A percentile compares a stretch with the other conserved stretches of the same genome.
phyloP scores from a whole-genome alignment of 2,888 invertebrate species.

The Catocala nupta region DNA sequence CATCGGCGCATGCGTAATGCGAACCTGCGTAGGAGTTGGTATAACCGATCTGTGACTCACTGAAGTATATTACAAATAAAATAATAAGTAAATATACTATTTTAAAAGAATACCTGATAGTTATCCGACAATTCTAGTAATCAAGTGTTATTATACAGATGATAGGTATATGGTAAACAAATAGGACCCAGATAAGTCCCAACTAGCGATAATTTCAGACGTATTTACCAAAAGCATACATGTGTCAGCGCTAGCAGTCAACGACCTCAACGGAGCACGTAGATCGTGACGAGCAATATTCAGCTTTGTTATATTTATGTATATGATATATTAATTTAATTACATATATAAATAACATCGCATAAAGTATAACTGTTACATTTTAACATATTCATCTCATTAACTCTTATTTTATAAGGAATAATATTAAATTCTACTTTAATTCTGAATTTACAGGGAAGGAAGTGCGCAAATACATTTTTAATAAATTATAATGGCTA shows the following conservation, averaged over 20 bases:
- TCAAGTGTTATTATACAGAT: too few relatives aligned
- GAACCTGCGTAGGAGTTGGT: constrained; percentile 61
- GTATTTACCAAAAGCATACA: constrained; percentile 33
- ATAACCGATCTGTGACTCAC: constrained; percentile 47
- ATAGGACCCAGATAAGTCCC: constrained; percentile 14
- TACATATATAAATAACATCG: too few relatives aligned
- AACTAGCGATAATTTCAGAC: constrained; percentile 17
- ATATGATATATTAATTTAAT: too few relatives aligned
- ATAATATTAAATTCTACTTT: too few relatives aligned
- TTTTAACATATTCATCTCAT: too few relatives aligned
- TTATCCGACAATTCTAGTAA: background rate
- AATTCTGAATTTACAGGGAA: too few relatives aligned
- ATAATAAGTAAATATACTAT: constrained; percentile 15
- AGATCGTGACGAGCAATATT: constrained; percentile 47
- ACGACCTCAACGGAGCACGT: constrained; percentile 50
- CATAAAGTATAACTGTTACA: too few relatives aligned
- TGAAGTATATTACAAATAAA: constrained; percentile 22
- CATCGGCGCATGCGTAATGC: constrained; percentile 59
- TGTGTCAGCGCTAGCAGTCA: constrained; percentile 47
- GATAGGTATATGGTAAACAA: background rate
- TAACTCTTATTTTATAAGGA: too few relatives aligned
- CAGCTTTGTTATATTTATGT: constrained; percentile 24
- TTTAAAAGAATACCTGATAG: background rate
- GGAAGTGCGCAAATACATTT: too few relatives aligned
- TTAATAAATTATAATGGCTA: too few relatives aligned